Base-by-base conservation (phyloP, 1,140 invertebrate species). In the Drosophila bipectinata region DNA sequence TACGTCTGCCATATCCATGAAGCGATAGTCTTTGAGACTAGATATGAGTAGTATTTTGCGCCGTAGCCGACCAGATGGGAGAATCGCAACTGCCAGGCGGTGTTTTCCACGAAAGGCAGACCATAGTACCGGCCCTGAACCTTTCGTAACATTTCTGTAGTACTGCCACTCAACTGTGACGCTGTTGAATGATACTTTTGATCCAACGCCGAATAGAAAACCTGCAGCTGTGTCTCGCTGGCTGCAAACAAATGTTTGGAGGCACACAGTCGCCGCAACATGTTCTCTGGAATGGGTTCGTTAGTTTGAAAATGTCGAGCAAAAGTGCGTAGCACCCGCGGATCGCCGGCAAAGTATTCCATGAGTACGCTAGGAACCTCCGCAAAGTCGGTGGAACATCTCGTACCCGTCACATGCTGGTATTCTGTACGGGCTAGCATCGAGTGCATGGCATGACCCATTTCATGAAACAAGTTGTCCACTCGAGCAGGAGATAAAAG, bases 401-500 rank as follows among this genome's bases (percentile, higher is more conserved):
- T 93, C 1, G 99, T 99, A 64, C 98, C 98, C 24, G 98, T 98
- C 14, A 99, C 97, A 92, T 99, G 98, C 92, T 99, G 99, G 93
- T 99, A 98, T 61, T 95, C 94, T 0, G 98, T 99, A 74, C 97
- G 94, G 6, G 96, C 99, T 54, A 99, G 92, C 98, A 99, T 99
- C 4, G 98, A 99, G 92, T 99, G 99, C 94, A 99, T 96, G 5
- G 99, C 99, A 93, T 99, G 99, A 0, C 99, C 99, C 96, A 99
- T 97, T 94, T 99, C 99, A 91, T 99, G 99, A 92, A 99, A 99
- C 28, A 99, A 92, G 93, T 99, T 99, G 91, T 99, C 98, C 9
- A 99, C 95, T 67, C 96, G 95, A 12, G 94, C 94, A 1, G 97
- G 96, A 34, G 94, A 95, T 18, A 99, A 93, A 37, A 99, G 92